phyloP scores from a whole-genome alignment of 1,140 invertebrate genomes.

The Orchesella cincta region DNA sequence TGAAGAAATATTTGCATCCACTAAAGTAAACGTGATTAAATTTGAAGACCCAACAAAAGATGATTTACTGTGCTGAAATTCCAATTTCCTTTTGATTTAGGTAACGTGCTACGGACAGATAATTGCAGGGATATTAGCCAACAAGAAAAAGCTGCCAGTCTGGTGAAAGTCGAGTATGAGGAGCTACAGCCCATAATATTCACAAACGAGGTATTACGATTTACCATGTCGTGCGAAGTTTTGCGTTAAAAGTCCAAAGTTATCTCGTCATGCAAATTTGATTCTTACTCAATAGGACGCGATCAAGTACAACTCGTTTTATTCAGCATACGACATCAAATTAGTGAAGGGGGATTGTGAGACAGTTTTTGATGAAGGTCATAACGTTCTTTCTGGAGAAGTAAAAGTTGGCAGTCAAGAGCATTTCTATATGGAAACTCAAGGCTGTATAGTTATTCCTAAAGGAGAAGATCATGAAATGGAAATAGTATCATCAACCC shows the following conservation, averaged over 20 bases:
- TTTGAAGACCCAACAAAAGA: too few relatives aligned
- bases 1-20: constrained; percentile 53
- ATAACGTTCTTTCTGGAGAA: constrained; percentile 54
- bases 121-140: constrained; percentile 57
- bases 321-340: constrained; percentile 43
- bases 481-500: constrained; percentile 60
- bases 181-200: constrained; percentile 56
- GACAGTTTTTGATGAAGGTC: constrained; percentile 52
- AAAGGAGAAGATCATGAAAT: constrained; percentile 62
- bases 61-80: too few relatives aligned
- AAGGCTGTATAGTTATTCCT: constrained; percentile 59
- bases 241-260: neutral
- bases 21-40: constrained; percentile 48
- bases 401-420: constrained; percentile 64
- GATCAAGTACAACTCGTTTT: constrained; percentile 54
- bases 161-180: constrained; percentile 56
- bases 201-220: constrained; percentile 55
- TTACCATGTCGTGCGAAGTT: neutral
- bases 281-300: constrained; percentile 53
- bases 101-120: constrained; percentile 55
- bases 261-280: neutral
- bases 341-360: constrained; percentile 55
- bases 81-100: constrained; percentile 28
- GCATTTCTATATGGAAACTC: constrained; percentile 66
- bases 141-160: constrained; percentile 54